Evolutionary conservation across 2,113 vertebrate genomes (phyloP).

Genomic region (Phyllopteryx taeniolatus): DNA sequence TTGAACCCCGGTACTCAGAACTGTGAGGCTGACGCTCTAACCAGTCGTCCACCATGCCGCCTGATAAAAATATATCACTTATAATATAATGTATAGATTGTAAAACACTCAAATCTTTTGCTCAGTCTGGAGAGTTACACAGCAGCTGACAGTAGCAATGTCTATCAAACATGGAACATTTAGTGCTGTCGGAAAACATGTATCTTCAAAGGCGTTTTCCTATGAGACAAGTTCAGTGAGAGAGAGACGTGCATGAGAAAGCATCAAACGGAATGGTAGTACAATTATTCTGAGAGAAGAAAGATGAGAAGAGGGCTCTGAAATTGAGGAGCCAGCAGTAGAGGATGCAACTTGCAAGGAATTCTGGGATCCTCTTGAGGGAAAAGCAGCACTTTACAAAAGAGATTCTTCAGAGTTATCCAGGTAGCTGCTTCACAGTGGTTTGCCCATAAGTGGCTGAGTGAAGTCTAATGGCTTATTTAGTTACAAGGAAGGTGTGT

Average conservation of each 20-base stretch:
- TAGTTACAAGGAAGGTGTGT: conserved; percentile 19
- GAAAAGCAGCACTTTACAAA: conserved; percentile 27
- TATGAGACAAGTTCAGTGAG: conserved; percentile 14
- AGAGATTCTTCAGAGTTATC: conserved; percentile 14
- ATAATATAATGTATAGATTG: neutral
- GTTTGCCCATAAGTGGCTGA: conserved; percentile 30
- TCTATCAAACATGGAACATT: conserved; percentile 24
- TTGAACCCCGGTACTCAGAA: no score
- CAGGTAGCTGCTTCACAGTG: conserved; percentile 11
- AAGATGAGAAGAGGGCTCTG: conserved; percentile 10
- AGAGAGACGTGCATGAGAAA: neutral
- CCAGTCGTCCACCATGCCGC: no score
- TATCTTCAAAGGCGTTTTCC: conserved; percentile 23
- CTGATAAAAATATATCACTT: no score
- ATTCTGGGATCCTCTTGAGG: conserved; percentile 12
- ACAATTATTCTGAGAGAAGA: conserved; percentile 23
- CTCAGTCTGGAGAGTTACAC: conserved; percentile 12
- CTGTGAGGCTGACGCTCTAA: no score
- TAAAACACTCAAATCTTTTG: conserved; percentile 19
- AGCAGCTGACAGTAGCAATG: conserved; percentile 36
- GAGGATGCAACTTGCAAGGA: conserved; percentile 22
- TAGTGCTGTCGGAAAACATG: conserved; percentile 4
- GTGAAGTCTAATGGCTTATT: conserved; percentile 29
- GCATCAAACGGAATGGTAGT: conserved; percentile 39
- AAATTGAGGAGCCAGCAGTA: conserved; percentile 24